Base-by-base conservation (phyloP, 1,140 invertebrate species). In the Latrodectus geometricus region DNA sequence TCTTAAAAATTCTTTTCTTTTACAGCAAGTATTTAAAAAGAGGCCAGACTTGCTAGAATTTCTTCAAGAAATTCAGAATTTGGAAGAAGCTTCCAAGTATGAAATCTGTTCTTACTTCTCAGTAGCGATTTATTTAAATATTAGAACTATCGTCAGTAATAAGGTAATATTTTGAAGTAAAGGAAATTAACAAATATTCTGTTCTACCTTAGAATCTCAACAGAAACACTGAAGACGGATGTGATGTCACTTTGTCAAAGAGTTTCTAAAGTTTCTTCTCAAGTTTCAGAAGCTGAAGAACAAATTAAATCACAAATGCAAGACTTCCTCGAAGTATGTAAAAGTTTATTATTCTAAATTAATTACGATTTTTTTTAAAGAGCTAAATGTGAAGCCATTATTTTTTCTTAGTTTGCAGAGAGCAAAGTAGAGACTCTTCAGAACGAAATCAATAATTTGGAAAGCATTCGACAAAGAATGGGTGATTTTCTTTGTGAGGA, bases 401-500 rank as follows among this genome's bases (percentile, higher is more conserved):
- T 50, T 76, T 66, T 73, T 80, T 68, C 9, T 12, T 20, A 88
- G 87, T 75, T 78, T 70, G 80, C 87, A 49, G 70, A 88, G 20
- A 74, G 61, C 17, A 84, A 78, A 48, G 81, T 88, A 35, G 48
- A 83, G 54, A 68, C n/a, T 3, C 48, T 88, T n/a, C 75, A 86
- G 17, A 82, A 86, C 14, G 88, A 88, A 23, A 76, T 86, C 49
- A 83, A 86, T n/a, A 77, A 97, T 90, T 93, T 99, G 9, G 96
- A 97, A 88, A 92, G 92, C 9, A 94, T 96, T 56, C 93, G 96
- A 69, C 93, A 93, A 88, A 93, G 96, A 80, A 91, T 99, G 4
- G 94, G 97, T 0, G 96, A 97, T 77, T 99, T 98, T 91, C 98
- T 99, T 91, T 99, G 97, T 91, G 98, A 99, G 91, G 97, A 99